phyloP scores from a whole-genome alignment of 2,888 invertebrate genomes.

The Trichopoda pennipes region DNA sequence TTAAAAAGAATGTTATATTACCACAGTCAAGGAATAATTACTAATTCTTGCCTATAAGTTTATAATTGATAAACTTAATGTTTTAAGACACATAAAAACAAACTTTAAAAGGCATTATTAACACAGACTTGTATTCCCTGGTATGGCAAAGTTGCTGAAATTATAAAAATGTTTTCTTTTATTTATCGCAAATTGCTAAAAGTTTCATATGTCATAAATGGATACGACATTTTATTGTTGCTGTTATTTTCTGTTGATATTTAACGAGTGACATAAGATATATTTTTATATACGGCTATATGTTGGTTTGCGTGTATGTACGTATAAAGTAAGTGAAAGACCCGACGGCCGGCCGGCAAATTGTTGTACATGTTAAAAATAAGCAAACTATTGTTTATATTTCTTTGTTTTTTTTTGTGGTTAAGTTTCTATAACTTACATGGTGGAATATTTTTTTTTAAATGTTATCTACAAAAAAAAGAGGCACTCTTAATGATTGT shows the following conservation, averaged over 20 bases:
- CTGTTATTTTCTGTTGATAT: conserved; percentile 10
- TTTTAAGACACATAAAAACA: neutral
- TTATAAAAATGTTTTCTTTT: conserved; percentile 30
- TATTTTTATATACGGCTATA: neutral
- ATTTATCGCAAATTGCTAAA: conserved; percentile 40
- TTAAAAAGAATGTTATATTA: conserved; percentile 19
- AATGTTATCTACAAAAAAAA: conserved; percentile 11
- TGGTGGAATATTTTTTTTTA: conserved; percentile 19
- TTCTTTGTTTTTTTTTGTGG: conserved; percentile 24
- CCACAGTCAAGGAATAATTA: conserved; percentile 9
- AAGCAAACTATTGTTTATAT: conserved; percentile 9
- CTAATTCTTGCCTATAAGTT: neutral
- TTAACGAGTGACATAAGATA: conserved; percentile 43
- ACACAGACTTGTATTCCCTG: neutral
- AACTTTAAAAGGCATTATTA: too few species aligned
- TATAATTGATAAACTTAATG: conserved; percentile 10
- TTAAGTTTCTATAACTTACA: conserved; percentile 21
- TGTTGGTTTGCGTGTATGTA: neutral
- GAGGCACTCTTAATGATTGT: conserved; percentile 11
- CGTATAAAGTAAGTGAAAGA: conserved; percentile 25
- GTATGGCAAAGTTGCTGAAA: neutral
- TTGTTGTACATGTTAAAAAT: conserved; percentile 24
- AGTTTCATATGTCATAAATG: conserved; percentile 43
- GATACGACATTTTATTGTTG: conserved; percentile 8
- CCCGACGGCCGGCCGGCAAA: conserved; percentile 14